These are phyloP conservation scores for Euzetes globulus DNA, from an alignment of 2,888 invertebrate genomes.

Conservation along the genomic window DNA sequence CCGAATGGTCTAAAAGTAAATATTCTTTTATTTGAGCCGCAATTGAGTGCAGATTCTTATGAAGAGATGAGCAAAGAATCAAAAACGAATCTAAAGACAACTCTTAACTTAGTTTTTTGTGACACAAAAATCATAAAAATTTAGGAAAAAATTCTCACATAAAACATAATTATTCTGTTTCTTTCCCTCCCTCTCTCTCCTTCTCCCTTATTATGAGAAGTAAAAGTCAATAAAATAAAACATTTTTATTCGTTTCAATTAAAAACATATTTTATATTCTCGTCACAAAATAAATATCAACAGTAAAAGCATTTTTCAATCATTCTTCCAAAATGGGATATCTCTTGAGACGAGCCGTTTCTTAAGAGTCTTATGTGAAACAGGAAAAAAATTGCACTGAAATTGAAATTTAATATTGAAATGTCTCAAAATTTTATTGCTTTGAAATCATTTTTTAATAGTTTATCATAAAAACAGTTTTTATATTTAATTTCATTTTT, in stretches of 20 bases:
- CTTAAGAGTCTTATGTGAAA: too few relatives aligned
- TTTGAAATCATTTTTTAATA: not conserved
- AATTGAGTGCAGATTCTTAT: not conserved
- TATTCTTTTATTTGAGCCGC: constrained; percentile 13
- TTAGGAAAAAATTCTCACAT: too few relatives aligned
- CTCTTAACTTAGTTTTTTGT: not conserved
- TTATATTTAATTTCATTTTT: not conserved
- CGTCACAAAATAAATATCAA: not conserved
- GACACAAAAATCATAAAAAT: too few relatives aligned
- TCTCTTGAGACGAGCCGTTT: too few relatives aligned
- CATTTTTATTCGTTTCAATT: too few relatives aligned
- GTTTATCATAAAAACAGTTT: not conserved
- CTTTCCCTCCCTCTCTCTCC: too few relatives aligned
- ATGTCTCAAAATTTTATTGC: not conserved
- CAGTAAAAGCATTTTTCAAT: too few relatives aligned
- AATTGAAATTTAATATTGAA: not conserved
- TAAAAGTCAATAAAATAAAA: too few relatives aligned
- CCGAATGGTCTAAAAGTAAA: constrained; percentile 6
- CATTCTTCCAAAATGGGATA: too few relatives aligned
- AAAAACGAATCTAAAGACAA: not conserved
- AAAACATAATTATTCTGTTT: too few relatives aligned
- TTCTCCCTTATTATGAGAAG: too few relatives aligned
- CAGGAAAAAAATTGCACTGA: too few relatives aligned
- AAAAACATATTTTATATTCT: not conserved
- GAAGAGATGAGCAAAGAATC: not conserved